Conservation (phyloP, 2,113 vertebrate species). For the Hydrochoerus hydrochaeris region DNA sequence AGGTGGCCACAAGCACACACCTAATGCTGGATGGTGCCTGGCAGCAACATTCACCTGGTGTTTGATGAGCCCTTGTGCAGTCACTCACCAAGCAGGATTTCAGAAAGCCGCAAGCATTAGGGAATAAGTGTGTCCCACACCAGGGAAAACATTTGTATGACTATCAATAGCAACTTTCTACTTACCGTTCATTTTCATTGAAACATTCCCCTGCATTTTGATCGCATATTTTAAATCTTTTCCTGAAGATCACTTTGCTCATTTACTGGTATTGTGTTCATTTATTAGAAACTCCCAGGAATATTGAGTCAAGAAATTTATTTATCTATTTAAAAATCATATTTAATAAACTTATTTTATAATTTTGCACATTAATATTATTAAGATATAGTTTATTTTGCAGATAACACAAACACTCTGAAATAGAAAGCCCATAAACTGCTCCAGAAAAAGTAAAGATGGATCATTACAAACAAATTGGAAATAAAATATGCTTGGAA, state of each 20-base stretch:
- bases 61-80: background rate
- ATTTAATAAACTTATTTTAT: slow-evolving; percentile 19
- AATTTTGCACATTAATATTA: background rate
- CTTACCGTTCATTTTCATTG: background rate
- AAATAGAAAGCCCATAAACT: background rate
- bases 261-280: background rate
- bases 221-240: background rate
- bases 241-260: background rate
- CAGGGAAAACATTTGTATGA: background rate
- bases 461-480: background rate
- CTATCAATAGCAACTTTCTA: background rate
- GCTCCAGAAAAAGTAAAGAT: background rate
- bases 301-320: background rate
- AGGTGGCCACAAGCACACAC: background rate
- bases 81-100: background rate
- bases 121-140: background rate
- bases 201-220: background rate
- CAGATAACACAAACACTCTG: background rate
- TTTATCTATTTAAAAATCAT: background rate
- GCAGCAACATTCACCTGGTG: too few relatives aligned
- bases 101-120: background rate
- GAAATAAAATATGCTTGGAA: background rate
- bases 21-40: background rate
- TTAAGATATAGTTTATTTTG: background rate
- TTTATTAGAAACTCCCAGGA: background rate